Evolutionary conservation across 2,888 invertebrate genomes (phyloP).

Genomic region (Drosophila leonis): DNA sequence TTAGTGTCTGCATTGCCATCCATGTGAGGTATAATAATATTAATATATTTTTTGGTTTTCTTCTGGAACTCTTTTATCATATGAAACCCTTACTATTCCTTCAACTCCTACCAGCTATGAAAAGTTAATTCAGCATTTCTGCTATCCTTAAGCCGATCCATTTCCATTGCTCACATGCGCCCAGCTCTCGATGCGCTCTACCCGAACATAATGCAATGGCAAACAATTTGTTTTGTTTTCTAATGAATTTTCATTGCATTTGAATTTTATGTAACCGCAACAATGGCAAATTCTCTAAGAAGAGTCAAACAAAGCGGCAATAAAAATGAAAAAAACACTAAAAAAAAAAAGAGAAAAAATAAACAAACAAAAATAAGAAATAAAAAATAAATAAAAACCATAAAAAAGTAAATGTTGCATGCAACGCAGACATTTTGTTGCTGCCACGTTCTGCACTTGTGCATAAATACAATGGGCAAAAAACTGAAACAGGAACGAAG

Average conservation of each 20-base stretch:
- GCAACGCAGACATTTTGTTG: conserved; percentile 62
- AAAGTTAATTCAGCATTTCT: neutral
- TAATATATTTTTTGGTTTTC: neutral
- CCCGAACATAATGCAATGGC: conserved; percentile 24
- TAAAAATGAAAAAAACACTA: conserved; percentile 17
- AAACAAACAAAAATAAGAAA: conserved; percentile 3
- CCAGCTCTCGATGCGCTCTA: neutral
- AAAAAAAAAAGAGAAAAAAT: conserved; percentile 12
- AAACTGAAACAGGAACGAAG: conserved; percentile 3
- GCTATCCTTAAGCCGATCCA: neutral
- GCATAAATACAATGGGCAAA: conserved; percentile 70
- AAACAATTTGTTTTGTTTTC: conserved; percentile 36
- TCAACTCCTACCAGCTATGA: neutral
- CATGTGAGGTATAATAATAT: neutral
- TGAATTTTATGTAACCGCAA: conserved; percentile 47
- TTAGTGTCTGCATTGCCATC: neutral
- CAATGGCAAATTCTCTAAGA: conserved; percentile 46
- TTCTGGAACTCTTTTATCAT: neutral
- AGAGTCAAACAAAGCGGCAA: conserved; percentile 38
- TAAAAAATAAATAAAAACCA: conserved; percentile 20
- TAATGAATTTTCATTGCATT: conserved; percentile 58
- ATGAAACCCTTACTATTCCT: neutral
- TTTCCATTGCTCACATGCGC: neutral
- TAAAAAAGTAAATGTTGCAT: conserved; percentile 52
- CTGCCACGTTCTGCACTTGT: conserved; percentile 73